Percentiles rank a stretch among this genome's conserved stretches.
These are phyloP conservation scores for Vombatus ursinus DNA, from an alignment of 2,113 vertebrate genomes.

Conservation along the genomic window DNA sequence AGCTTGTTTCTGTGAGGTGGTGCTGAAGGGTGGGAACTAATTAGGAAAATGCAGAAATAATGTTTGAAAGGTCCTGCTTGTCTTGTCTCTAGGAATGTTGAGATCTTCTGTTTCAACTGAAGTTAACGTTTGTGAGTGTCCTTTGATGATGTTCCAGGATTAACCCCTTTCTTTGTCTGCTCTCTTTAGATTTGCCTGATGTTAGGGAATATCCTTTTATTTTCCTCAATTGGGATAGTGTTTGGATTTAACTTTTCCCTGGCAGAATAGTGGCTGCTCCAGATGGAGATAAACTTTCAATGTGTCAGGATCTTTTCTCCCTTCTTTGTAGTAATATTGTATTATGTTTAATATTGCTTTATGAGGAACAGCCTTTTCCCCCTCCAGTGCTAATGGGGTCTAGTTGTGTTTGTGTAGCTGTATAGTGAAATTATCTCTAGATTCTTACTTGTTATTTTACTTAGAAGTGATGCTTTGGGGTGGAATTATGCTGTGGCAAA, in stretches of 20 bases:
- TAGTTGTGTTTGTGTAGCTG: conserved; percentile 2
- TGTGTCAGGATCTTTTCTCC: neutral
- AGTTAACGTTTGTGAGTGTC: conserved; percentile 9
- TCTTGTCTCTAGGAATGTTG: neutral
- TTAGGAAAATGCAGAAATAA: conserved; percentile 9
- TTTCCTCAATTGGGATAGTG: conserved; percentile 18
- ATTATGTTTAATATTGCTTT: neutral
- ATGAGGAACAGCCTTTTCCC: conserved; percentile 40
- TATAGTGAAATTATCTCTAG: conserved; percentile 11
- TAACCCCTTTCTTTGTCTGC: conserved; percentile 39
- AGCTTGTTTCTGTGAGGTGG: conserved; percentile 25
- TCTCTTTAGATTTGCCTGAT: conserved; percentile 8
- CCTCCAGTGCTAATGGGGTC: neutral
- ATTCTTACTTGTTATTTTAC: neutral
- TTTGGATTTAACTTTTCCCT: conserved; percentile 39
- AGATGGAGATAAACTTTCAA: neutral
- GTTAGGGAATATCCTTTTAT: conserved; percentile 47
- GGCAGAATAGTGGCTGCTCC: conserved; percentile 3
- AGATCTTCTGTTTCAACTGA: conserved; percentile 20
- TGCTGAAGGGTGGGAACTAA: conserved; percentile 48
- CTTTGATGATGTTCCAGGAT: conserved; percentile 23
- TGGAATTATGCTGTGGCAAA: conserved; percentile 28
- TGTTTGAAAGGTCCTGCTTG: neutral
- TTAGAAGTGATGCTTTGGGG: neutral
- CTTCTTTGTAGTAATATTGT: neutral